Conservation (phyloP, 2,797 vertebrate genomes). For the Perodicticus potto region DNA sequence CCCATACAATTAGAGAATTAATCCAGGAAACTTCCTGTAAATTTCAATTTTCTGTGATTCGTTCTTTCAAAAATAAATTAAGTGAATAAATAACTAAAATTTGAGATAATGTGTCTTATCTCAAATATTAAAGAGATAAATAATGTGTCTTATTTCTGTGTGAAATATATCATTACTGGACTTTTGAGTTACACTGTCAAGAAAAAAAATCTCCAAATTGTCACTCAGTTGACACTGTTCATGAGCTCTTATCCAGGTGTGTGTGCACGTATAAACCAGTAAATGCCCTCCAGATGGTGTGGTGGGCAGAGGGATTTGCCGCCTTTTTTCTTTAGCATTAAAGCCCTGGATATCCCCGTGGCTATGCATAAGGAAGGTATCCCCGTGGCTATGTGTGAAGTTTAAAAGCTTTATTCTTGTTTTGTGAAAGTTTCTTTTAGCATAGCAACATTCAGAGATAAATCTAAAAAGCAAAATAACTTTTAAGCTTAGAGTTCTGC, state of each 20-base stretch:
- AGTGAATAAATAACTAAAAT: neutral
- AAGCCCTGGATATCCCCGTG: constrained; percentile 67
- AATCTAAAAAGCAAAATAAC: constrained; percentile 82
- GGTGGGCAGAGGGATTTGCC: constrained; percentile 46
- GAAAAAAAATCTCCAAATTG: neutral
- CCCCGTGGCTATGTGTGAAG: constrained; percentile 76
- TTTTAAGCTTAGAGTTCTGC: constrained; percentile 79
- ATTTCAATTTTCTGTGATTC: neutral
- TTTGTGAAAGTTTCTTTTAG: constrained; percentile 80
- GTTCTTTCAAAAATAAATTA: neutral
- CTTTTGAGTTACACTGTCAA: neutral
- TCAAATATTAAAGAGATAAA: too few species aligned
- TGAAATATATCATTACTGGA: neutral
- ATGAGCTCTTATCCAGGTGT: neutral
- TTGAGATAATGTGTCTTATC: neutral
- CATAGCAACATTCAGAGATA: constrained; percentile 76
- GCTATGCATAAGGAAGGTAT: constrained; percentile 80
- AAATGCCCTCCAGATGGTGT: constrained; percentile 72
- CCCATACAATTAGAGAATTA: neutral
- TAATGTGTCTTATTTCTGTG: too few species aligned
- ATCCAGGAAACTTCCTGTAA: neutral
- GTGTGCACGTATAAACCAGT: neutral
- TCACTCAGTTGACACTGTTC: neutral
- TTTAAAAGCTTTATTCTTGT: constrained; percentile 83
- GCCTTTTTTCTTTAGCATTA: constrained; percentile 60